Base-by-base conservation (phyloP, 2,113 vertebrate genomes). In the Malaclemys terrapin region DNA sequence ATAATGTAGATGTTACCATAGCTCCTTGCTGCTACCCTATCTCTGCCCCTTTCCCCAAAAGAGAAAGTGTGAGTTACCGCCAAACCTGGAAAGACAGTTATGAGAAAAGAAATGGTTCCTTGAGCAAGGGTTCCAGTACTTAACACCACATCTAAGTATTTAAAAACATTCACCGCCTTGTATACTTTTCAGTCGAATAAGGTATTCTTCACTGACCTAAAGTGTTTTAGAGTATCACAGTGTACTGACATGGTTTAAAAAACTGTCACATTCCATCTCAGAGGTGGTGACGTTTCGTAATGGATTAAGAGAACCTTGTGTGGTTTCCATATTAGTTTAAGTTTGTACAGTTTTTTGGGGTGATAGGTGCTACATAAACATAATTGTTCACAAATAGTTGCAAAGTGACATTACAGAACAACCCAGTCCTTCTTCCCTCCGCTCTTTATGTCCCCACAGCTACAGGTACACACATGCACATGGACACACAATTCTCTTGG, bases 361-460 rank as follows among this genome's bases (percentile, higher is more conserved):
- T 80, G n/a, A 91, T 8, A 90, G 88, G 11, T n/a, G 8, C 56
- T 89, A 14, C 17, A 31, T 72, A 16, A 79, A 93, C 85, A 9
- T 72, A 85, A 83, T 2, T n/a, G 54, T n/a, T 3, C 1, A 1
- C 75, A 6, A 86, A 56, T 25, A 79, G 12, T 5, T 52, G 10
- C 19, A 75, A 95, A 86, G 24, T 86, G 0, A 62, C 42, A 79
- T 76, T 69, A 65, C 76, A 80, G 31, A 84, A 85, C 49, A 53
- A 10, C 57, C 56, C 47, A 85, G 4, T 87, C 42, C 35, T 90
- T 75, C 87, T 57, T 57, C 9, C 1, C 79, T 78, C 22, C 89
- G 53, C 24, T 90, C 90, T 95, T 84, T 87, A 5, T 76, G 72
- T 83, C 53, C 49, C 11, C 85, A 95, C n/a, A 91, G 5, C 59